These are phyloP conservation scores for Mesaphorura yosii DNA, from an alignment of 1,140 invertebrate genomes.

Conservation along the genomic window DNA sequence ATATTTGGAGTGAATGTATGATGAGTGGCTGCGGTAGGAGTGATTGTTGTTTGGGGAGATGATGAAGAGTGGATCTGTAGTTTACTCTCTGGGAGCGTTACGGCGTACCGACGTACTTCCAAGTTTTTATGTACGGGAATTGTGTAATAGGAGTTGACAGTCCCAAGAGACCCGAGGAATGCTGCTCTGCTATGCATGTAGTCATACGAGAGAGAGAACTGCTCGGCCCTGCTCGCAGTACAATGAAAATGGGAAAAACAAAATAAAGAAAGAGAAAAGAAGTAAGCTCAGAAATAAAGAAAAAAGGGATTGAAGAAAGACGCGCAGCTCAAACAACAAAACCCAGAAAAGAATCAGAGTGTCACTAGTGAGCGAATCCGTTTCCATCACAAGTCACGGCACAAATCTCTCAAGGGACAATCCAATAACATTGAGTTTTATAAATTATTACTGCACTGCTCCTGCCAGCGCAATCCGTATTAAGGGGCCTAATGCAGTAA, in stretches of 20 bases:
- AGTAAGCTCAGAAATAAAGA: constrained; percentile 3
- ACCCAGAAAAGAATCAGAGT: constrained; percentile 23
- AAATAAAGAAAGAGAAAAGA: no score
- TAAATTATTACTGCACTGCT: constrained; percentile 26
- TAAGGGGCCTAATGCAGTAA: no score
- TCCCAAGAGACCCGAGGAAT: neutral
- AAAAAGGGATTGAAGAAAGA: neutral
- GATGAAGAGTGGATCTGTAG: neutral
- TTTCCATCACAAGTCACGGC: constrained; percentile 31
- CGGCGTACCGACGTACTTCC: neutral
- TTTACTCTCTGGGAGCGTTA: neutral
- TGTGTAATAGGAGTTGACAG: neutral
- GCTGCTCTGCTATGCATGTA: no score
- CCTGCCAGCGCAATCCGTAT: no score
- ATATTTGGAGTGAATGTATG: neutral
- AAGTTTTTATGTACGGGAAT: neutral
- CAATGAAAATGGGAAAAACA: neutral
- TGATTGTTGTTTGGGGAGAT: neutral
- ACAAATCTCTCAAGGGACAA: constrained; percentile 19
- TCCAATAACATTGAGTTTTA: constrained; percentile 21
- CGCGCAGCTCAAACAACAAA: no score
- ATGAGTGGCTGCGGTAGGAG: neutral
- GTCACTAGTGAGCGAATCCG: constrained; percentile 28
- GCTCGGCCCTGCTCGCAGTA: neutral
- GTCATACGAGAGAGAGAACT: no score